These are phyloP conservation scores for Dermatophagoides farinae DNA, from an alignment of 1,140 invertebrate species.

Conservation along the genomic window DNA sequence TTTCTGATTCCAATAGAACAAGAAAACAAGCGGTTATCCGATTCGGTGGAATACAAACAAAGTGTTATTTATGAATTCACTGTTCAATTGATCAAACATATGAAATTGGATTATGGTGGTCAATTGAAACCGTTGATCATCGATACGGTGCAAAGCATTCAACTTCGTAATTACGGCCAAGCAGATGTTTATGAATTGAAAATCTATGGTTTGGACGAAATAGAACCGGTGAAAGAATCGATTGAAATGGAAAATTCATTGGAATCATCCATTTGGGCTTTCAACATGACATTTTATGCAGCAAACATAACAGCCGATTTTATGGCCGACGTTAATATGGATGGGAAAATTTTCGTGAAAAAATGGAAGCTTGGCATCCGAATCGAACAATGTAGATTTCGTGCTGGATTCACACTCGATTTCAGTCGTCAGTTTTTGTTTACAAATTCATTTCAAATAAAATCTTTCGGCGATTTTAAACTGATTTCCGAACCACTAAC, in stretches of 20 bases:
- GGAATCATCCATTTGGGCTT: not conserved
- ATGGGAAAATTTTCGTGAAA: not conserved
- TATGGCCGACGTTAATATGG: not conserved
- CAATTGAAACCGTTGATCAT: not conserved
- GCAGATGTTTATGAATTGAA: not conserved
- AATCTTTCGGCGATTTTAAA: not conserved
- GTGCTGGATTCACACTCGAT: not conserved
- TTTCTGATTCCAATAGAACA: not conserved
- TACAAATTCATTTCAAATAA: not conserved
- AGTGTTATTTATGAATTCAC: not conserved
- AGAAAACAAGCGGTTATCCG: not conserved
- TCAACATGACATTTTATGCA: not conserved
- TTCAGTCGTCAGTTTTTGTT: not conserved
- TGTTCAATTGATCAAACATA: not conserved
- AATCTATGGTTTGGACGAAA: not conserved
- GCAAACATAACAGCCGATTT: not conserved
- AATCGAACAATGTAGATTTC: not conserved
- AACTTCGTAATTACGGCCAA: not conserved
- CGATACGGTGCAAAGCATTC: not conserved
- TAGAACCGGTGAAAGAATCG: not conserved
- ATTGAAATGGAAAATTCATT: not conserved
- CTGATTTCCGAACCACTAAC: not conserved
- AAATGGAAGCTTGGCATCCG: not conserved
- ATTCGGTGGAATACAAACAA: not conserved
- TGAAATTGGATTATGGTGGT: not conserved